These are phyloP conservation scores for Apogon hyalosoma DNA, from an alignment of 2,797 vertebrate species.

Conservation along the genomic window DNA sequence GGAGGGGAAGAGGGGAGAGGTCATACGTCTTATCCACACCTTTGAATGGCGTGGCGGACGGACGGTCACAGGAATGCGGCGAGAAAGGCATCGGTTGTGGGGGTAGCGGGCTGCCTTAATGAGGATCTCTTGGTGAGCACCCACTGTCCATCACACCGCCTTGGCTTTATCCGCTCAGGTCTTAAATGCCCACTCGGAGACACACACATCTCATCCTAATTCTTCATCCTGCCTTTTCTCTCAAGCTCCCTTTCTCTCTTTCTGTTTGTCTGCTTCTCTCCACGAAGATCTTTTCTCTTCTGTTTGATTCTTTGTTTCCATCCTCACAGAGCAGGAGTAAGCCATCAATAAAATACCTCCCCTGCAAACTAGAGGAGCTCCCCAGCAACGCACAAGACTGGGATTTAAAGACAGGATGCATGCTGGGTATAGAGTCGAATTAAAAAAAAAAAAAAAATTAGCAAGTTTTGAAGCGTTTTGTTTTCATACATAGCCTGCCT, in stretches of 20 bases:
- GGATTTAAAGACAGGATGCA: slow-evolving; percentile 5
- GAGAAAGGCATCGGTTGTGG: slow-evolving; percentile 42
- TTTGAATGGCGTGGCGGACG: slow-evolving; percentile 77
- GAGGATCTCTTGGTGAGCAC: slow-evolving; percentile 83
- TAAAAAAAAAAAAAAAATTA: neutral
- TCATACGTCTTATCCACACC: slow-evolving; percentile 81
- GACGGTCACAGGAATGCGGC: slow-evolving; percentile 80
- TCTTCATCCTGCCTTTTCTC: slow-evolving; percentile 52
- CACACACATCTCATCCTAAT: slow-evolving; percentile 32
- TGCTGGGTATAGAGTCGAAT: neutral
- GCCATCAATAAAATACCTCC: slow-evolving; percentile 69
- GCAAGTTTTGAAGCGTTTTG: neutral
- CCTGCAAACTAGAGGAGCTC: slow-evolving; percentile 39
- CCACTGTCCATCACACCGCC: slow-evolving; percentile 73
- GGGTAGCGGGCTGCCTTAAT: slow-evolving; percentile 80
- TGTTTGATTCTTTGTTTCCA: slow-evolving; percentile 78
- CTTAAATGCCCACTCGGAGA: slow-evolving; percentile 82
- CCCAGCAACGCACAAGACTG: slow-evolving; percentile 16
- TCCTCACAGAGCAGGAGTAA: slow-evolving; percentile 71
- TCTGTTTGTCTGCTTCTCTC: slow-evolving; percentile 47
- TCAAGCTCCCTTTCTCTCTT: slow-evolving; percentile 30
- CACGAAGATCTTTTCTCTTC: slow-evolving; percentile 64
- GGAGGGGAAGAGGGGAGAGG: slow-evolving; percentile 67
- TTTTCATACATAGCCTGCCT: too few species aligned
- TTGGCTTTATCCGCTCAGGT: slow-evolving; percentile 83